phyloP scores from a whole-genome alignment of 1,140 invertebrate species.

The Ylistrum balloti region DNA sequence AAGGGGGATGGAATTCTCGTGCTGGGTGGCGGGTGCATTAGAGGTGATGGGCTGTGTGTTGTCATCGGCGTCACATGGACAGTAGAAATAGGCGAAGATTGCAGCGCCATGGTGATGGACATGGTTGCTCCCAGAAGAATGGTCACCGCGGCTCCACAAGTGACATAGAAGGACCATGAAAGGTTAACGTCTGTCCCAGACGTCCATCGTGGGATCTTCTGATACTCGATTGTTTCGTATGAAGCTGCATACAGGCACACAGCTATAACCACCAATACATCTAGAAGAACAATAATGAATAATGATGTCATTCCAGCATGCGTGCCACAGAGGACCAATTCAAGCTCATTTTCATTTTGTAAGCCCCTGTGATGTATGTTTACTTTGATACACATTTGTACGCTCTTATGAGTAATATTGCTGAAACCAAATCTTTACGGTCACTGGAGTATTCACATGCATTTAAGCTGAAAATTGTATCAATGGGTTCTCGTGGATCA shows the following conservation, averaged over 20 bases:
- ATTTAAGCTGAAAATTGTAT: no score
- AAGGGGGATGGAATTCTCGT: slow-evolving; percentile 48
- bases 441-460: no score
- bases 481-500: no score
- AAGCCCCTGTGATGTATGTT: no score
- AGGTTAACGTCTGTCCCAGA: slow-evolving; percentile 5
- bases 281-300: slow-evolving; percentile 44
- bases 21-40: slow-evolving; percentile 50
- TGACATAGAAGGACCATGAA: slow-evolving; percentile 45
- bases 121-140: slow-evolving; percentile 48
- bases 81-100: neutral
- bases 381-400: no score
- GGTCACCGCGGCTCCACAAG: slow-evolving; percentile 6
- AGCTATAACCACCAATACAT: slow-evolving; percentile 48
- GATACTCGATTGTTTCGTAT: slow-evolving; percentile 43
- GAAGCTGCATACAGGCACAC: slow-evolving; percentile 52
- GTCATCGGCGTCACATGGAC: slow-evolving; percentile 39
- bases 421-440: no score
- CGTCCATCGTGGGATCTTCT: slow-evolving; percentile 54
- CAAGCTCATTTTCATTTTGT: no score
- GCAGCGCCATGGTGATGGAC: slow-evolving; percentile 44
- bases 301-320: no score
- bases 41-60: slow-evolving; percentile 44
- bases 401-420: no score
- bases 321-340: no score